phyloP scores from a whole-genome alignment of 2,797 vertebrate species.

The Gallirallus australis region DNA sequence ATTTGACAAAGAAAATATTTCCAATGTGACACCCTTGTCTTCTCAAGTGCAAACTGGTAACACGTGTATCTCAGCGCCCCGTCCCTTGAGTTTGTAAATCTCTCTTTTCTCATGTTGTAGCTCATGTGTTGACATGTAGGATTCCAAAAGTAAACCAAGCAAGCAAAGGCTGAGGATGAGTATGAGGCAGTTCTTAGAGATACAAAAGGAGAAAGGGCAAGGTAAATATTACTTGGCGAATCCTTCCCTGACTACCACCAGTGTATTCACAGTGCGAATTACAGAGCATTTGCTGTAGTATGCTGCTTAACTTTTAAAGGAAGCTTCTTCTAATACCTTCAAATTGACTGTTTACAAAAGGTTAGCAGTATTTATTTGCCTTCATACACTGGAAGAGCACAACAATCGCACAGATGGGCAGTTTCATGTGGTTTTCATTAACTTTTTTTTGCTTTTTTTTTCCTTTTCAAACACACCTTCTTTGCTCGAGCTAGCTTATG shows the following conservation, averaged over 20 bases:
- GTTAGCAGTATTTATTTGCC: conserved; percentile 24
- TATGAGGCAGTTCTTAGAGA: not conserved
- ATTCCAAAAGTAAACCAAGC: not conserved
- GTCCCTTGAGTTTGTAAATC: not conserved
- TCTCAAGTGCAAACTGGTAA: not conserved
- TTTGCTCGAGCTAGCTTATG: conserved; percentile 21
- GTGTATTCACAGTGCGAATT: not conserved
- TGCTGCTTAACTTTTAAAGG: not conserved
- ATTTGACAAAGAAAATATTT: not conserved
- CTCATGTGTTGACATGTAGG: not conserved
- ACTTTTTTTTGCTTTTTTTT: not conserved
- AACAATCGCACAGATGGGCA: conserved; percentile 23
- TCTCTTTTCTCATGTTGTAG: not conserved
- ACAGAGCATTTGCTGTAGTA: not conserved
- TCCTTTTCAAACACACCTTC: conserved; percentile 47
- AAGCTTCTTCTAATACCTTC: not conserved
- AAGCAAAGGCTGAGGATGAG: not conserved
- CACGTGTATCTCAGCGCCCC: fast-evolving
- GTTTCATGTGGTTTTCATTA: conserved; percentile 44
- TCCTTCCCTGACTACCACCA: not conserved
- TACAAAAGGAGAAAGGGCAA: not conserved
- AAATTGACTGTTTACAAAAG: not conserved
- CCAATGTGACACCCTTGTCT: not conserved
- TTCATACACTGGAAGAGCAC: not conserved
- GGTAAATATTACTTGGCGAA: not conserved